phyloP scores from a whole-genome alignment of 1,140 invertebrate species.

The Aplysia californica region DNA sequence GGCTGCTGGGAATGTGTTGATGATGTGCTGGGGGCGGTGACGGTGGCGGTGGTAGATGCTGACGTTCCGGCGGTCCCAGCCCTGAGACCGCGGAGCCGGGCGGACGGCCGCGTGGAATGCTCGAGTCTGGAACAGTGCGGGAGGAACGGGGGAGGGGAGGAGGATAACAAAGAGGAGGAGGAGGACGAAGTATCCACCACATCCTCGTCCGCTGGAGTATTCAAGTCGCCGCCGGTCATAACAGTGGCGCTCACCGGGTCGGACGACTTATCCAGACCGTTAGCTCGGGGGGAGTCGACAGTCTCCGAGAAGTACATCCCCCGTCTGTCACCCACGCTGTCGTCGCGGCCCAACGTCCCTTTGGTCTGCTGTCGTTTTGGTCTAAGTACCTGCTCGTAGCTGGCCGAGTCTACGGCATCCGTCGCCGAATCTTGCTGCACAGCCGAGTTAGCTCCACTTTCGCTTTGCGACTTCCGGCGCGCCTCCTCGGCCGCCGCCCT shows the following conservation, averaged over 20 bases:
- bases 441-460: background rate
- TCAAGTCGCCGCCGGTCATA: background rate
- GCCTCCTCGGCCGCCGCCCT: background rate
- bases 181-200: background rate
- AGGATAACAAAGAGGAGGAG: background rate
- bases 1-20: background rate
- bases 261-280: background rate
- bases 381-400: background rate
- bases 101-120: constrained; percentile 25
- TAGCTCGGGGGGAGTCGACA: constrained; percentile 9
- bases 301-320: constrained; percentile 30
- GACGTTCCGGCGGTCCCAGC: constrained; percentile 32
- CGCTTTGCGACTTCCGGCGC: background rate
- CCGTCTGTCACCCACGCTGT: constrained; percentile 21
- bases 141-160: background rate
- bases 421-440: background rate
- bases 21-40: background rate
- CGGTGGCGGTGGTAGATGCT: constrained; percentile 1
- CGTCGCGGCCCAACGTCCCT: background rate
- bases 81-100: background rate
- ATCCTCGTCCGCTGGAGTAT: background rate
- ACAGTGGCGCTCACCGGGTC: background rate
- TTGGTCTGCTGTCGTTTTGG: background rate
- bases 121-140: constrained; percentile 26
- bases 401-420: background rate